Percentiles rank a stretch among this genome's conserved stretches.
These are phyloP conservation scores for Rhincodon typus DNA, from an alignment of 2,797 vertebrate species.

Conservation along the genomic window DNA sequence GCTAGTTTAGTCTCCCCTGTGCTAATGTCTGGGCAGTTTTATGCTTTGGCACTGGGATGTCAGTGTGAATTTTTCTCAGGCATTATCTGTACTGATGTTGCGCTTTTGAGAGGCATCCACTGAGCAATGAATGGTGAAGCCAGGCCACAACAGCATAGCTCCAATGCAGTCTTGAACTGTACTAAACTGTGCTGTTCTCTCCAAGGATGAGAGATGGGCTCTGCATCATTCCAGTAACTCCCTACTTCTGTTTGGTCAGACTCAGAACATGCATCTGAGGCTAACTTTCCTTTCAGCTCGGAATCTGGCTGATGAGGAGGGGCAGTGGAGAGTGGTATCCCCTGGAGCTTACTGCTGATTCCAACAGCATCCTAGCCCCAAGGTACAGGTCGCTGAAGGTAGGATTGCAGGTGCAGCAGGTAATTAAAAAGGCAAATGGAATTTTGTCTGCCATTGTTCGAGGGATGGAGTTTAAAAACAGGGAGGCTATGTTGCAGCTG, in stretches of 20 bases:
- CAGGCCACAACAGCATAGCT: background rate
- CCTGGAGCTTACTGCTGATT: background rate
- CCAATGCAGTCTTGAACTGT: background rate
- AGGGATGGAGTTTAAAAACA: no score
- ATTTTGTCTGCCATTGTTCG: no score
- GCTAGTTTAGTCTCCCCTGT: background rate
- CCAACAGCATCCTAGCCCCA: background rate
- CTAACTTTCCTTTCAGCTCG: background rate
- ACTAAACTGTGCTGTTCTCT: background rate
- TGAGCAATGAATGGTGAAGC: background rate
- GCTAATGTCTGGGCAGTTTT: background rate
- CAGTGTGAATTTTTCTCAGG: background rate
- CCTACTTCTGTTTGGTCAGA: background rate
- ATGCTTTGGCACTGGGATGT: background rate
- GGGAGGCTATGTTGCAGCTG: no score
- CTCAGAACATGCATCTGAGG: background rate
- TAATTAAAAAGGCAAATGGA: no score
- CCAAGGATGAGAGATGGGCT: background rate
- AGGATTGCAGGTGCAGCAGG: no score
- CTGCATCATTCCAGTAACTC: background rate
- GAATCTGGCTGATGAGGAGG: background rate
- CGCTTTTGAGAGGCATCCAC: background rate
- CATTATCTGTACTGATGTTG: background rate
- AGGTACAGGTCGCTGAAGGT: background rate
- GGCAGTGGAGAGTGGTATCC: background rate